Percentiles rank a stretch among this genome's conserved stretches.
Evolutionary conservation across 2,113 vertebrate genomes (phyloP).

Genomic region (Mustela lutreola): DNA sequence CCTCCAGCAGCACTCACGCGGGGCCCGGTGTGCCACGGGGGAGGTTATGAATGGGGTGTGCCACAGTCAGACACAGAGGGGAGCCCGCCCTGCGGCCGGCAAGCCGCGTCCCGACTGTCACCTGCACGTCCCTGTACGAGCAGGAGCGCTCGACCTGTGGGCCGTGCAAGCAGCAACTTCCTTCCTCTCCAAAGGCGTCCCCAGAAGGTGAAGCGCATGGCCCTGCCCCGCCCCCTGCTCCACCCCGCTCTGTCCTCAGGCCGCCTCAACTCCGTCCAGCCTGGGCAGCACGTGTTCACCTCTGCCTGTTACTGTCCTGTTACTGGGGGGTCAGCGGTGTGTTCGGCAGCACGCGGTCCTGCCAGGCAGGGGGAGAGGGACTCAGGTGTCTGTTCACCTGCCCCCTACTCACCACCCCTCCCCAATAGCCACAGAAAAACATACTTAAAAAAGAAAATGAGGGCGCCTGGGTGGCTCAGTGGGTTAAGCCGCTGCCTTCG

Average conservation of each 20-base stretch:
- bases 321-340: no score
- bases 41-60: rapidly evolving
- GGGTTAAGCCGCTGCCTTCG: no score
- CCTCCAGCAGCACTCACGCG: rapidly evolving
- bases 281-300: rapidly evolving
- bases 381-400: neutral
- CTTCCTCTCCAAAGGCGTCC: neutral
- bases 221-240: neutral
- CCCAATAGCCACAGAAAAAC: neutral
- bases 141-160: rapidly evolving
- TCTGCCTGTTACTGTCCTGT: rapidly evolving
- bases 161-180: rapidly evolving
- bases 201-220: no score
- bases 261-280: rapidly evolving
- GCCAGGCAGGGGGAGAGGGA: neutral
- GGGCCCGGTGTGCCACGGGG: rapidly evolving
- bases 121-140: neutral
- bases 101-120: rapidly evolving
- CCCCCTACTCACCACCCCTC: neutral
- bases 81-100: rapidly evolving
- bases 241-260: rapidly evolving
- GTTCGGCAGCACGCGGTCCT: rapidly evolving
- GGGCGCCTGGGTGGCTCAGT: no score
- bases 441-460: neutral
- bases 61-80: rapidly evolving